These are phyloP conservation scores for Bovichtus variegatus DNA, from an alignment of 2,797 vertebrate genomes.

Conservation along the genomic window DNA sequence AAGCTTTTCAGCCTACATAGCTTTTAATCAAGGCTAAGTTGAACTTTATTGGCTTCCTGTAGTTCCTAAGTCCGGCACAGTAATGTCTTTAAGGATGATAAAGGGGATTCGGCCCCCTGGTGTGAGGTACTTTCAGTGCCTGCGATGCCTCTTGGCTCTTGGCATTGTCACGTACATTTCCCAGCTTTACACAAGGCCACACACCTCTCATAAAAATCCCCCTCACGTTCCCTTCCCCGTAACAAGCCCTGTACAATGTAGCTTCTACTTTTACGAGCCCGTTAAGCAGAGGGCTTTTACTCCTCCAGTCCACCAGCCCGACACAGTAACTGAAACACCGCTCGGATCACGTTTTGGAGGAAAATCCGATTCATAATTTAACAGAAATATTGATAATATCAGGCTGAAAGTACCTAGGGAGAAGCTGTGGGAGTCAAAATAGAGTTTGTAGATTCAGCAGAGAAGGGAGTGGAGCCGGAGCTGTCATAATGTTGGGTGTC, in stretches of 20 bases:
- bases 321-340: constrained; percentile 16
- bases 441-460: constrained; percentile 7
- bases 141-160: constrained; percentile 21
- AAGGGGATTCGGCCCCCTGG: not conserved
- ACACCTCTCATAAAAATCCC: constrained; percentile 42
- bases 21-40: constrained; percentile 25
- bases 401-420: constrained; percentile 1
- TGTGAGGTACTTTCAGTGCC: constrained; percentile 16
- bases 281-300: constrained; percentile 54
- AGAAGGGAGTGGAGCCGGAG: constrained; percentile 37
- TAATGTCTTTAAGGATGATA: constrained; percentile 34
- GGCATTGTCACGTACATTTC: constrained; percentile 31
- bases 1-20: constrained; percentile 14
- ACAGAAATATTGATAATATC: constrained; percentile 33
- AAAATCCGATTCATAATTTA: constrained; percentile 30
- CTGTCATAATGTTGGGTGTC: constrained; percentile 40
- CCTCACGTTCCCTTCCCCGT: constrained; percentile 20
- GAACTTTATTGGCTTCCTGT: constrained; percentile 8
- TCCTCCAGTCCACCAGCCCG: not conserved
- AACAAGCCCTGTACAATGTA: constrained; percentile 41
- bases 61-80: constrained; percentile 4
- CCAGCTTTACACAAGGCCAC: constrained; percentile 32
- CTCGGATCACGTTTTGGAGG: constrained; percentile 5
- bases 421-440: constrained; percentile 7
- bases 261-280: constrained; percentile 59